phyloP scores from a whole-genome alignment of 2,797 vertebrate species.

The Sebastes glaucus region DNA sequence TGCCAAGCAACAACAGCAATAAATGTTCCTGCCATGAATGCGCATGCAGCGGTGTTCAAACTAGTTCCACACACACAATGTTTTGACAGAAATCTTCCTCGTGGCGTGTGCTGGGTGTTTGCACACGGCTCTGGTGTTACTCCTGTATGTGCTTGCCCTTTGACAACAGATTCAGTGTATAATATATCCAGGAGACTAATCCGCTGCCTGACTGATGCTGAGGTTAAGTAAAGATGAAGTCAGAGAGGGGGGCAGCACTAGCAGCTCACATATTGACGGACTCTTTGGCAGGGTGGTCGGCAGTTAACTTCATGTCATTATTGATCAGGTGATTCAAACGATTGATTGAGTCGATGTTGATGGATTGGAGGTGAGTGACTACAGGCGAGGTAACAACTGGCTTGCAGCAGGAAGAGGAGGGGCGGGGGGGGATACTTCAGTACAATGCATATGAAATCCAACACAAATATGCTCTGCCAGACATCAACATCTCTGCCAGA shows the following conservation, averaged over 20 bases:
- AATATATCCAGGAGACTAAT: constrained; percentile 16
- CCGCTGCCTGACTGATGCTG: constrained; percentile 20
- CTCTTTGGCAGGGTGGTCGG: constrained; percentile 37
- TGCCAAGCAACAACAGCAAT: neutral
- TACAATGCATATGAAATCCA: neutral
- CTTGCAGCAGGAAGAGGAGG: neutral
- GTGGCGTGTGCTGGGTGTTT: constrained; percentile 24
- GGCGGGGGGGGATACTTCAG: neutral
- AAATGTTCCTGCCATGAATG: neutral
- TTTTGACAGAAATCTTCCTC: constrained; percentile 36
- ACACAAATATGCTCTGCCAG: neutral
- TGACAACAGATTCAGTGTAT: constrained; percentile 1
- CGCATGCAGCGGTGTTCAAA: neutral
- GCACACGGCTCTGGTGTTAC: neutral
- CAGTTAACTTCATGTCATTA: constrained; percentile 72
- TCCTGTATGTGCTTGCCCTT: constrained; percentile 42
- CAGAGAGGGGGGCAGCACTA: constrained; percentile 8
- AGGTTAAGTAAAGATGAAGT: constrained; percentile 59
- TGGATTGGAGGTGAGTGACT: constrained; percentile 60
- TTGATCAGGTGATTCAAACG: constrained; percentile 69
- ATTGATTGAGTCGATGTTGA: constrained; percentile 68
- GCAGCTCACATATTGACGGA: constrained; percentile 51
- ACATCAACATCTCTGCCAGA: neutral
- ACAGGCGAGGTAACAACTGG: constrained; percentile 20
- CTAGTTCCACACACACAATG: neutral